phyloP scores from a whole-genome alignment of 1,140 invertebrate species.

The Drosophila baimaii region DNA sequence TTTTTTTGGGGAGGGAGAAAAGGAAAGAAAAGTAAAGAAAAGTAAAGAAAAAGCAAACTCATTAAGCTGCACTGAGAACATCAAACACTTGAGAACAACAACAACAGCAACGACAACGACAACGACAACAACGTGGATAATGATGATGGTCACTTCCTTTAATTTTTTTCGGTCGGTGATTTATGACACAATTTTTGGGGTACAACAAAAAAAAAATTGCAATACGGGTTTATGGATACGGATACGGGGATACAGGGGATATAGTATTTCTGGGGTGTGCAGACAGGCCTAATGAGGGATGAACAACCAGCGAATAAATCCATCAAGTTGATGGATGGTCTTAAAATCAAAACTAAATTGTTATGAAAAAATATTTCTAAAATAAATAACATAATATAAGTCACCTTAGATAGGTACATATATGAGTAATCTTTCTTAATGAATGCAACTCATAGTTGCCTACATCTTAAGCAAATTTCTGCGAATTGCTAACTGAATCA shows the following conservation, averaged over 20 bases:
- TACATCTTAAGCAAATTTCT: not conserved
- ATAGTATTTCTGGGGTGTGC: conserved; percentile 1
- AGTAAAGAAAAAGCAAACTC: conserved; percentile 66
- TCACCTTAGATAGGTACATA: no score
- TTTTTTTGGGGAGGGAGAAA: conserved; percentile 27
- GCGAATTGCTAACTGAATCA: conserved; percentile 5
- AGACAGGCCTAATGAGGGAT: conserved; percentile 15
- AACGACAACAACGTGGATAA: conserved; percentile 25
- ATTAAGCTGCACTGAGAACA: conserved; percentile 65
- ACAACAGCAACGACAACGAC: conserved; percentile 19
- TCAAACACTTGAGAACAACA: conserved; percentile 51
- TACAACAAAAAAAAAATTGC: conserved; percentile 2
- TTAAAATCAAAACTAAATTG: conserved; percentile 3
- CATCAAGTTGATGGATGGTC: conserved; percentile 18
- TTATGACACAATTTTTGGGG: conserved; percentile 58
- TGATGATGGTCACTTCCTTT: conserved; percentile 75
- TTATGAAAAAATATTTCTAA: no score
- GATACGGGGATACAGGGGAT: not conserved
- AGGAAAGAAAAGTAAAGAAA: conserved; percentile 54
- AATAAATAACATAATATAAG: no score
- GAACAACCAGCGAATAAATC: conserved; percentile 15
- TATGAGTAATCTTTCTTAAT: no score
- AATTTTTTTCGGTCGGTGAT: conserved; percentile 48
- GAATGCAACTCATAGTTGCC: not conserved
- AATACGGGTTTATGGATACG: not conserved